These are phyloP conservation scores for Taphrorychus bicolor DNA, from an alignment of 2,888 invertebrate species.

Conservation along the genomic window DNA sequence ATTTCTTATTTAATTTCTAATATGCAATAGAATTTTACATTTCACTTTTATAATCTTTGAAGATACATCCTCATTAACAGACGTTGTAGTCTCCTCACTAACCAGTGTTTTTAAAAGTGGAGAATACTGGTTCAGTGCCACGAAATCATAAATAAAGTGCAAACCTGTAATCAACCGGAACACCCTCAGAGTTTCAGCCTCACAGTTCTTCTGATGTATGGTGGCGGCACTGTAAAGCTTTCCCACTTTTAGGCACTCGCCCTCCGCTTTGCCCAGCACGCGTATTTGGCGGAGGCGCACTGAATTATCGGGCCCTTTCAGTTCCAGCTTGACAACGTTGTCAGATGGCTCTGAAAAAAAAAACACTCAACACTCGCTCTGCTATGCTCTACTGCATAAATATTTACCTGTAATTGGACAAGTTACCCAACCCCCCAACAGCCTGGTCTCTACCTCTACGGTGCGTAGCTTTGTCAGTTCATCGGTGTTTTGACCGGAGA, in stretches of 20 bases:
- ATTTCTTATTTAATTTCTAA: too few relatives aligned
- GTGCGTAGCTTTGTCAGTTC: conserved; percentile 82
- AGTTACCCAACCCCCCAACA: conserved; percentile 87
- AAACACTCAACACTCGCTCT: neutral
- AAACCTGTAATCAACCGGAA: conserved; percentile 90
- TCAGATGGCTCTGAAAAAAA: conserved; percentile 49
- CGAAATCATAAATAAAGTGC: too few relatives aligned
- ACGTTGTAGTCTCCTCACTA: too few relatives aligned
- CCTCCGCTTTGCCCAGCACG: conserved; percentile 70
- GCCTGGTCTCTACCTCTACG: conserved; percentile 84
- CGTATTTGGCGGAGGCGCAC: conserved; percentile 86
- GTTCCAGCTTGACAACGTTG: conserved; percentile 76
- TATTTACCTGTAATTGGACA: conserved; percentile 76
- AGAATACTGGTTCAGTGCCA: too few relatives aligned
- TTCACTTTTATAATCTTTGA: too few relatives aligned
- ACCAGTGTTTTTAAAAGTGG: too few relatives aligned
- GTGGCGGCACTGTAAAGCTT: conserved; percentile 64
- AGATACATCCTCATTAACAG: too few relatives aligned
- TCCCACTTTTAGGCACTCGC: conserved; percentile 63
- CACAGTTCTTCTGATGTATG: conserved; percentile 87
- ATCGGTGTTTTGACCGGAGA: conserved; percentile 81
- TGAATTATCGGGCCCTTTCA: conserved; percentile 91
- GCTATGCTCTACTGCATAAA: too few relatives aligned
- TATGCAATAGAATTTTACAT: too few relatives aligned
- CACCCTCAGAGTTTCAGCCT: conserved; percentile 89